Conservation (phyloP, 2,888 invertebrate species). For the Hyles lineata region DNA sequence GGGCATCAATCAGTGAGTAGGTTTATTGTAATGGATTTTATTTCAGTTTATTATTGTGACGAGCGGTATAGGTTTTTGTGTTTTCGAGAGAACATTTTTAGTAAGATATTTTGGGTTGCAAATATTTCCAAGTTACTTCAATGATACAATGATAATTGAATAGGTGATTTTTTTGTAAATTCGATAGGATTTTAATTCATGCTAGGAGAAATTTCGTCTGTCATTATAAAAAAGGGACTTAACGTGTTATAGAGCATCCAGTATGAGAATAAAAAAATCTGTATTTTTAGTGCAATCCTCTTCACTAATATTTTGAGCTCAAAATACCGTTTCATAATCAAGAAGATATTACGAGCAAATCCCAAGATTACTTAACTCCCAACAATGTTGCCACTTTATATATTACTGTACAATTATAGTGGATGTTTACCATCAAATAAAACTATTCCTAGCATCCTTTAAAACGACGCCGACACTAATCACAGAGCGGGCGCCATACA, state of each 20-base stretch:
- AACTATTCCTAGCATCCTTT: constrained; percentile 13
- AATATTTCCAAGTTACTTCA: not conserved
- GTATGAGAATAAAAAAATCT: not conserved
- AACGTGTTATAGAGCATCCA: no score
- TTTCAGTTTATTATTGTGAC: not conserved
- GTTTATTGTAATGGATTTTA: not conserved
- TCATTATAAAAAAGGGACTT: no score
- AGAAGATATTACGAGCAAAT: no score
- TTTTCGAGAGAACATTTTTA: not conserved
- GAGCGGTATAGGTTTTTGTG: not conserved
- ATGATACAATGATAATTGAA: no score
- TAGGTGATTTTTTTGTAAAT: no score
- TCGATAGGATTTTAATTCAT: no score
- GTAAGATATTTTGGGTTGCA: not conserved
- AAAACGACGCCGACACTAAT: constrained; percentile 7
- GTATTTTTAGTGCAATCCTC: not conserved
- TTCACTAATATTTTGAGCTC: not conserved
- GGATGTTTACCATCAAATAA: not conserved
- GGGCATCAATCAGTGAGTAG: not conserved
- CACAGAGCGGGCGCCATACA: not conserved
- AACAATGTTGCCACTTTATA: not conserved
- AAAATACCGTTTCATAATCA: no score
- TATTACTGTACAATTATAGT: constrained; percentile 8
- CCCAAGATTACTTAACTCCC: not conserved
- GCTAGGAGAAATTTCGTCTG: no score